These are phyloP conservation scores for Galeruca laticollis DNA, from an alignment of 2,888 invertebrate genomes.

Conservation along the genomic window DNA sequence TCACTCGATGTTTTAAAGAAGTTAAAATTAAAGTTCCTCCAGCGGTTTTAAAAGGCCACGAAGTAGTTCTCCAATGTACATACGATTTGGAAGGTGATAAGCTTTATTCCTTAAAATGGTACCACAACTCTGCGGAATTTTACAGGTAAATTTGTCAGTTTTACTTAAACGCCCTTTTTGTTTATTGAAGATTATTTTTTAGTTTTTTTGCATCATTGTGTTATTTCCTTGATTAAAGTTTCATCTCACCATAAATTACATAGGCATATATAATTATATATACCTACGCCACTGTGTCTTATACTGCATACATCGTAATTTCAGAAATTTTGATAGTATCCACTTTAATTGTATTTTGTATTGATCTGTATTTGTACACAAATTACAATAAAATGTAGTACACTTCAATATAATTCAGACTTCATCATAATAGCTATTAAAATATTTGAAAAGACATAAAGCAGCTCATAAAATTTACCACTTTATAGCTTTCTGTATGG, in stretches of 20 bases:
- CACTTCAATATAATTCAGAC: background rate
- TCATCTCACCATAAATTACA: too few relatives aligned
- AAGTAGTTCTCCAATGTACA: slow-evolving; percentile 73
- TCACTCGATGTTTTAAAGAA: slow-evolving; percentile 69
- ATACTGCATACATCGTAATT: too few relatives aligned
- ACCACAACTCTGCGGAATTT: slow-evolving; percentile 75
- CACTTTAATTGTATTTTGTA: too few relatives aligned
- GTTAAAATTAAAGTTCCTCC: slow-evolving; percentile 76
- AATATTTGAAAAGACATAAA: background rate
- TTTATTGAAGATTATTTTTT: background rate
- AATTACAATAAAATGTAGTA: background rate
- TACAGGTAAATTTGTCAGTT: slow-evolving; percentile 65
- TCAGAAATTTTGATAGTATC: too few relatives aligned
- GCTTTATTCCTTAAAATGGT: slow-evolving; percentile 79
- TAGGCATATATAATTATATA: too few relatives aligned
- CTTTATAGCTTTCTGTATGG: background rate
- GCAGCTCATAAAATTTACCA: background rate
- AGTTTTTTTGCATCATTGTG: background rate
- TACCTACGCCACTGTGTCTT: too few relatives aligned
- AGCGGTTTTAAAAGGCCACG: slow-evolving; percentile 74
- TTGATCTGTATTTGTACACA: too few relatives aligned
- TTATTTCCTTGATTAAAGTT: too few relatives aligned
- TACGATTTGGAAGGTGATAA: slow-evolving; percentile 77
- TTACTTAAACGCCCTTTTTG: background rate
- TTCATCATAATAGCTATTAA: background rate